Evolutionary conservation across 2,797 vertebrate genomes (phyloP), one percentile per base, ranked within the genome.

Genomic region (Oreonectes daqikongensis): DNA sequence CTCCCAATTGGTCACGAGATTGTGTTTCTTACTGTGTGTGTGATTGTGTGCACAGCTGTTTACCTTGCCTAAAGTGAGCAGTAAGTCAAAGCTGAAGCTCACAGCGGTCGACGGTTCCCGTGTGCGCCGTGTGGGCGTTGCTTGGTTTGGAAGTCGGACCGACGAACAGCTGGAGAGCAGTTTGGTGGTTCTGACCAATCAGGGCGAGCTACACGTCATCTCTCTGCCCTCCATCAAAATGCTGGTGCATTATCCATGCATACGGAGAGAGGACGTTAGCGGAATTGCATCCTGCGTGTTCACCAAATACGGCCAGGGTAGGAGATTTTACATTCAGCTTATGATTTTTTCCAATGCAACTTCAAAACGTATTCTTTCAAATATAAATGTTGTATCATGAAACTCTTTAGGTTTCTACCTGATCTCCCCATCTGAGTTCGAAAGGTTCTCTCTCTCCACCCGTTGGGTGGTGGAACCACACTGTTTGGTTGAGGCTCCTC

Each of bases 201-300:
- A 97, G 83, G 98, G 98, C 0, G 98, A 99, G 42, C 87, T 99
- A 76, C 96, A 97, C 35, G 97, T 97, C 67, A 90, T 98, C 84
- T 99, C 96, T 0, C 85, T 99, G 86, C 97, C 98, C 0, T 84
- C 92, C 28, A 93, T 99, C 60, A 98, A 96, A 91, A 89, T 96
- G 86, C 97, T 98, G 89, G 96, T 96, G 53, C 96, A 95, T 4
- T 94, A 96, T 83, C 92, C 95, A 66, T 99, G 98, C 85, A 96
- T 99, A 85, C 95, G 97, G 67, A 90, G 93, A 57, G 97, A 99
- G 87, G 98, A 99, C 11, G 95, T 99, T 73, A 99, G 97, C 0
- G 98, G 98, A 82, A 99, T 99, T 14, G 96, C 97, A 0, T 99
- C 97, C 55, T 99, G 97, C 0, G 97, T 99, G 83, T 99, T 99